Base-by-base conservation (phyloP, 92 coral and sea anemone genomes). In the Zoanthus solanderi region DNA sequence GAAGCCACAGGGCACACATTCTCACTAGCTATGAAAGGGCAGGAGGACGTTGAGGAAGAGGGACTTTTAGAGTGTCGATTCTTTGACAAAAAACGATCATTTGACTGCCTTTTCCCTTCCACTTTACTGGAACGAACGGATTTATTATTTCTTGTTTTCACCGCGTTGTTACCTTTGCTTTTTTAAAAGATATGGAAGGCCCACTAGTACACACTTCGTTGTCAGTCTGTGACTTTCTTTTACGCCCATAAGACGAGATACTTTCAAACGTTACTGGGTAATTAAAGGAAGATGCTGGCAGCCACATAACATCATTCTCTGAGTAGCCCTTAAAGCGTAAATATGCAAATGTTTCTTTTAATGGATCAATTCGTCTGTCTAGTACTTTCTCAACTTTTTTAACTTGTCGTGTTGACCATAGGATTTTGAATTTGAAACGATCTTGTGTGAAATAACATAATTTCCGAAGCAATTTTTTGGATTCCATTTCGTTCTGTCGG, bases 211-310 rank as follows among this genome's bases (percentile, higher is more conserved):
- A 67, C 7, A 30, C 16, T 69, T 69, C 46, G 16, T 69, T 69
- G 45, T 69, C 47, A 69, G 74, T 69, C 16, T 69, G 3, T 69
- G 74, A 73, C 61, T 67, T 67, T 7, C 79, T 12, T 78, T 87
- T 87, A 17, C 86, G 72, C 47, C 90, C 90, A 53, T 53, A 79
- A n/a, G 54, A 31, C 9, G 91, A 88, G 9, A 63, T 87, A 15
- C 34, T 72, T 37, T 29, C 23, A 47, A 14, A 88, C 11, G 46
- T 67, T 5, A 88, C 71, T 29, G 87, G 87, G 63, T 30, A 14
- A 45, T 88, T 88, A 53, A 88, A 88, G 63, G 78, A 61, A 14
- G 91, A 83, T 0, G 88, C 83, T 14, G 88, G 88, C 42, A 88
- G 91, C 88, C 91, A 88, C 83, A 63, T 18, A 29, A 83, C 78